Conservation (phyloP, 2,797 vertebrate species). For the Chromis chromis region DNA sequence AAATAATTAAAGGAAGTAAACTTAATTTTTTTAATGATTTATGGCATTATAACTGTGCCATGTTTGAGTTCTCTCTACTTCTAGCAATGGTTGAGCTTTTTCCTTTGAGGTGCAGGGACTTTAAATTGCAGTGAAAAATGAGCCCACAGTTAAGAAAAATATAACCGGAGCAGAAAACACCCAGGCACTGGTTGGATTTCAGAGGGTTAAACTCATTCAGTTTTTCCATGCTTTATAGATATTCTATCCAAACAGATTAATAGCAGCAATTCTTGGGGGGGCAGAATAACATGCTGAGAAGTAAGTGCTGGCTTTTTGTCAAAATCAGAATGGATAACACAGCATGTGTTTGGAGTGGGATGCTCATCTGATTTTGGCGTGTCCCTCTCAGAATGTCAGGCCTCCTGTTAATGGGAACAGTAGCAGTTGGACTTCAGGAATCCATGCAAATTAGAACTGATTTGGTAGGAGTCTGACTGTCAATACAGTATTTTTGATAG, state of each 20-base stretch:
- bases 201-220: too few species aligned
- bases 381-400: neutral
- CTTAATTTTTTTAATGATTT: too few species aligned
- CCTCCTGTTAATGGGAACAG: constrained; percentile 4
- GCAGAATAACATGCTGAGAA: constrained; percentile 16
- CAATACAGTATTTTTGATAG: neutral
- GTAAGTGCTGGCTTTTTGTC: constrained; percentile 18
- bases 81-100: too few species aligned
- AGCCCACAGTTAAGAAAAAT: too few species aligned
- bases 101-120: too few species aligned
- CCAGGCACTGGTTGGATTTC: too few species aligned
- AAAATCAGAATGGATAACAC: constrained; percentile 38
- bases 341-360: constrained; percentile 34
- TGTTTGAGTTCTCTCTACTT: too few species aligned
- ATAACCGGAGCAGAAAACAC: too few species aligned
- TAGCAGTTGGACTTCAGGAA: constrained; percentile 7
- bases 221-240: neutral
- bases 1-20: too few species aligned
- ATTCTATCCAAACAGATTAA: neutral
- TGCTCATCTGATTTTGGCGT: constrained; percentile 22
- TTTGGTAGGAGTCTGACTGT: neutral
- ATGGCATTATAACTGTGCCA: too few species aligned
- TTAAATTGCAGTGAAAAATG: too few species aligned
- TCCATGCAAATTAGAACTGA: constrained; percentile 3
- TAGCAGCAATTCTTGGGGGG: constrained; percentile 4